Percentiles rank a stretch among this genome's conserved stretches.
Evolutionary conservation across 2,888 invertebrate genomes (phyloP).

Genomic region (Tipula unca): DNA sequence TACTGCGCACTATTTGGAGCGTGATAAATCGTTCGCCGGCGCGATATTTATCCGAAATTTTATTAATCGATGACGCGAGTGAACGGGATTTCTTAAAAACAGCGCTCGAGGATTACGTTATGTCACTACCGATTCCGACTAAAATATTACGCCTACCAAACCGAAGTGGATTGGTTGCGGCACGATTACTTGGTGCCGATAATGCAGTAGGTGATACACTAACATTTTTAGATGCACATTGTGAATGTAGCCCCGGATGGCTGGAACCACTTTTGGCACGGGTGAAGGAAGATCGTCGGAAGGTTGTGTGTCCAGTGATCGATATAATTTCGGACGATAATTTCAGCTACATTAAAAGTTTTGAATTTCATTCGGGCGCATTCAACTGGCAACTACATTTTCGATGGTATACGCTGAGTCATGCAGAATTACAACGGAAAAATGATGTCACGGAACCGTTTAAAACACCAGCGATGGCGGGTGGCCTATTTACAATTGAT

Average conservation of each 20-base stretch:
- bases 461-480: conserved; percentile 87
- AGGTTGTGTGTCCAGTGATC: conserved; percentile 65
- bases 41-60: conserved; percentile 68
- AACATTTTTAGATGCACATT: conserved; percentile 96
- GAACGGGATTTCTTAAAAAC: conserved; percentile 59
- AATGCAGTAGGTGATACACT: conserved; percentile 63
- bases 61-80: conserved; percentile 84
- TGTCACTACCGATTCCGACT: conserved; percentile 52
- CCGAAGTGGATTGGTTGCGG: conserved; percentile 72
- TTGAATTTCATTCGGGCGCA: conserved; percentile 93
- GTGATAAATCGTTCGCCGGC: conserved; percentile 82
- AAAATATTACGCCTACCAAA: conserved; percentile 54
- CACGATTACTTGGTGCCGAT: conserved; percentile 68
- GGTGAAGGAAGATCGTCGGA: conserved; percentile 35
- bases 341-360: conserved; percentile 85
- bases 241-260: conserved; percentile 83
- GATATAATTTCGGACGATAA: conserved; percentile 94
- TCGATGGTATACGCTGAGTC: conserved; percentile 58
- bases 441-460: conserved; percentile 68
- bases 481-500: conserved; percentile 76
- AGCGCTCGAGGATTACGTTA: conserved; percentile 59
- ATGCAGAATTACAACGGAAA: conserved; percentile 51
- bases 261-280: conserved; percentile 63
- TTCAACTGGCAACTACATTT: conserved; percentile 98
- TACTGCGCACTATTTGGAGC: conserved; percentile 89